These are phyloP conservation scores for Gobio gobio DNA, from an alignment of 2,113 vertebrate genomes.

Conservation along the genomic window DNA sequence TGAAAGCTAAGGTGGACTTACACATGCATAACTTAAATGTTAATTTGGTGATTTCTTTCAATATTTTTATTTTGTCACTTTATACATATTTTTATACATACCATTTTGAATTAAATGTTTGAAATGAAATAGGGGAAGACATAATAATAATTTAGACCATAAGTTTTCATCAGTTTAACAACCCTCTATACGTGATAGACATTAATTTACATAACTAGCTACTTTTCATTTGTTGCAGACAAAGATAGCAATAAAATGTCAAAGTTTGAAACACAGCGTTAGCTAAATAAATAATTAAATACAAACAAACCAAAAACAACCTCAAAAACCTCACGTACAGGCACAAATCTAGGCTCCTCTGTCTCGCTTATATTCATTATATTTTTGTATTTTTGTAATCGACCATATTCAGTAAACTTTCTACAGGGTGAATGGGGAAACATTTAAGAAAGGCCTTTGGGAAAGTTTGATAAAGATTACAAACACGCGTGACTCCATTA, in stretches of 20 bases:
- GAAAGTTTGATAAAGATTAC: background rate
- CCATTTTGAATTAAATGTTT: background rate
- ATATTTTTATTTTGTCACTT: no score
- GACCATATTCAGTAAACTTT: background rate
- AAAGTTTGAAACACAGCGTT: background rate
- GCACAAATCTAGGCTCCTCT: no score
- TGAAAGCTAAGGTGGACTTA: no score
- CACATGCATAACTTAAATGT: no score
- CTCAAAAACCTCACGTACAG: background rate
- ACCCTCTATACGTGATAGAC: background rate
- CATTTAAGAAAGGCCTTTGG: background rate
- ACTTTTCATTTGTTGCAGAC: background rate
- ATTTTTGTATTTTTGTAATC: background rate
- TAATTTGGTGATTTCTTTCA: no score
- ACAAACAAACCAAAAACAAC: background rate
- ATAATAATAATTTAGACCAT: background rate
- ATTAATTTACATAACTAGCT: background rate
- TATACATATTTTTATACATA: background rate
- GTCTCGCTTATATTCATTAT: background rate
- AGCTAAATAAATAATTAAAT: background rate
- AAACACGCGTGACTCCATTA: background rate
- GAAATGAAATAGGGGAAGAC: background rate
- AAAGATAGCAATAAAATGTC: background rate
- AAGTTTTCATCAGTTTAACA: background rate
- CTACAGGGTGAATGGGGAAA: background rate